phyloP scores from a whole-genome alignment of 2,888 invertebrate species.

The Lymantria dispar region DNA sequence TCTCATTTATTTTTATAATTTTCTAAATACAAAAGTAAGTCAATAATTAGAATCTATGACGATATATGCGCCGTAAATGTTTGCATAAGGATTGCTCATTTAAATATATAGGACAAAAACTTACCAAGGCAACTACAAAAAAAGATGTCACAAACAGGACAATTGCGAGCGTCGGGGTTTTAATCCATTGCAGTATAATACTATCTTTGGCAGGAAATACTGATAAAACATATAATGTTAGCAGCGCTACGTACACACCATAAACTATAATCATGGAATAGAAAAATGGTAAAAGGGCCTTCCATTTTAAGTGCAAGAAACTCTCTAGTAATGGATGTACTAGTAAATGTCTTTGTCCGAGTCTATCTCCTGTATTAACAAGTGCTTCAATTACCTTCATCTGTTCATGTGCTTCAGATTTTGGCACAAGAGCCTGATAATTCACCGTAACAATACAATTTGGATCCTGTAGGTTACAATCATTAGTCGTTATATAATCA shows the following conservation, averaged over 20 bases:
- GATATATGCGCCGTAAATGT: too few relatives aligned
- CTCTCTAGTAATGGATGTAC: constrained; percentile 78
- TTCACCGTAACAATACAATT: constrained; percentile 63
- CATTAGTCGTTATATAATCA: constrained; percentile 60
- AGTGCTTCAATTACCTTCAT: constrained; percentile 72
- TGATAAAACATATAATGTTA: constrained; percentile 57
- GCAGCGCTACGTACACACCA: constrained; percentile 59
- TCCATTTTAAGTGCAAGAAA: constrained; percentile 77
- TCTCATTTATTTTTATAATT: too few relatives aligned
- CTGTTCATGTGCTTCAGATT: constrained; percentile 49
- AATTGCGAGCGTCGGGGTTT: constrained; percentile 12
- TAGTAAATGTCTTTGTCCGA: constrained; percentile 59
- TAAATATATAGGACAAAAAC: not conserved
- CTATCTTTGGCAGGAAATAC: constrained; percentile 26
- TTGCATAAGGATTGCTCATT: not conserved
- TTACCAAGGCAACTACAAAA: constrained; percentile 23
- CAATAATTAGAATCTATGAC: too few relatives aligned
- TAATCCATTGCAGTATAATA: constrained; percentile 4
- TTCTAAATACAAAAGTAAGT: too few relatives aligned
- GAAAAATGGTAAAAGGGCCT: constrained; percentile 68
- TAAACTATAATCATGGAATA: constrained; percentile 64
- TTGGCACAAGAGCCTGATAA: constrained; percentile 58
- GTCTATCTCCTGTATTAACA: constrained; percentile 63
- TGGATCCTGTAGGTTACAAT: constrained; percentile 41
- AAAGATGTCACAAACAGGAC: constrained; percentile 13